These are phyloP conservation scores for Ostrea denselamellosa DNA, from an alignment of 1,140 invertebrate genomes.

Conservation along the genomic window DNA sequence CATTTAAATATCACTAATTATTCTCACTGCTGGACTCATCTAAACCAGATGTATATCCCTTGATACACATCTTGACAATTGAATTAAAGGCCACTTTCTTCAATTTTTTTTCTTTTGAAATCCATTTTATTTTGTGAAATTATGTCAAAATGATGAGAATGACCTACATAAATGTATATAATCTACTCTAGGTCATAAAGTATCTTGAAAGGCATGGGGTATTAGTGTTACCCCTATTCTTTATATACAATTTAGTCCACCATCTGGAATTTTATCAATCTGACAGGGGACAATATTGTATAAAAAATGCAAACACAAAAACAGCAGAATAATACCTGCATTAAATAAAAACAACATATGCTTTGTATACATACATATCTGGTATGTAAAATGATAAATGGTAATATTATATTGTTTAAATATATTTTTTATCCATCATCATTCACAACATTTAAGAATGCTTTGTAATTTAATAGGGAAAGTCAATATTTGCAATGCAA, in stretches of 20 bases:
- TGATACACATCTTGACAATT: not conserved
- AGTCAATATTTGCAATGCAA: not conserved
- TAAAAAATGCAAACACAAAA: too few species aligned
- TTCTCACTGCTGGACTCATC: not conserved
- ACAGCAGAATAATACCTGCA: too few species aligned
- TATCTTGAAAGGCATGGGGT: too few species aligned
- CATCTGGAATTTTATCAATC: too few species aligned
- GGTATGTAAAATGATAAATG: too few species aligned
- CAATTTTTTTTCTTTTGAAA: not conserved
- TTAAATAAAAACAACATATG: too few species aligned
- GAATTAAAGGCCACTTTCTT: not conserved
- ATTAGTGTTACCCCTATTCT: too few species aligned
- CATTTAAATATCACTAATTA: not conserved
- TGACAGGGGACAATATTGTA: too few species aligned
- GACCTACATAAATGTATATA: not conserved
- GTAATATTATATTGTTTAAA: not conserved
- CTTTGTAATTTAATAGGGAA: not conserved
- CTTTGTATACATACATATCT: too few species aligned
- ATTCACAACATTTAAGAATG: not conserved
- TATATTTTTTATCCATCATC: not conserved
- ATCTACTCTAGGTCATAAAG: too few species aligned
- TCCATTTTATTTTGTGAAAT: not conserved
- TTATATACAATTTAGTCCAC: too few species aligned
- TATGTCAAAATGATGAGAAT: not conserved
- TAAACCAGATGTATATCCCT: not conserved